Evolutionary conservation across 1,140 invertebrate genomes (phyloP).

Genomic region (Euglossa dilemma): DNA sequence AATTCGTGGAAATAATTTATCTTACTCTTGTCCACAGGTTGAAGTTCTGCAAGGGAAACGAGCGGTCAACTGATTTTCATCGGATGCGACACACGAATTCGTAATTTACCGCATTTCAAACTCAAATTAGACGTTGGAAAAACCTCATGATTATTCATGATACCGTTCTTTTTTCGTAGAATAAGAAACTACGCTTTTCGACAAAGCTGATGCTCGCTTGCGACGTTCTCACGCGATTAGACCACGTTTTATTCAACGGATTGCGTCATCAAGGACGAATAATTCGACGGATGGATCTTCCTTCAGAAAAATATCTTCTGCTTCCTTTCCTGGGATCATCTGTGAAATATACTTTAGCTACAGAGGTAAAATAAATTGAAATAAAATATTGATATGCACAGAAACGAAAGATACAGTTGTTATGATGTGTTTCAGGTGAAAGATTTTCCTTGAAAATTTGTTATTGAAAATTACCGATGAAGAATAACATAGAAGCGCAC

Average conservation of each 20-base stretch:
- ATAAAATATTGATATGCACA: background rate
- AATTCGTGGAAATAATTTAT: slow-evolving; percentile 68
- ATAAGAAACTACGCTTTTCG: background rate
- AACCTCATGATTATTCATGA: background rate
- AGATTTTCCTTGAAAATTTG: background rate
- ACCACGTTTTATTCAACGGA: background rate
- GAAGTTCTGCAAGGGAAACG: slow-evolving; percentile 55
- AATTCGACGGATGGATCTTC: background rate
- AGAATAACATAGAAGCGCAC: background rate
- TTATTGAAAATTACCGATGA: background rate
- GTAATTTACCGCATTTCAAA: background rate
- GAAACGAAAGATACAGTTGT: background rate
- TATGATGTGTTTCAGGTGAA: background rate
- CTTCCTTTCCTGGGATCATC: background rate
- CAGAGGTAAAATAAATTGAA: background rate
- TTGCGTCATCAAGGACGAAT: slow-evolving; percentile 21
- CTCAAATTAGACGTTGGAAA: background rate
- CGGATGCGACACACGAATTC: background rate
- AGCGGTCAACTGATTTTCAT: background rate
- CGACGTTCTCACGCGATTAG: slow-evolving; percentile 28
- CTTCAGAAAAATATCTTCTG: background rate
- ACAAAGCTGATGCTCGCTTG: slow-evolving; percentile 60
- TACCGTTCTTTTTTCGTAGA: too few relatives aligned
- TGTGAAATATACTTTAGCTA: background rate
- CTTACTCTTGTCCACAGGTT: slow-evolving; percentile 68